These are phyloP conservation scores for Ernsta delagoae DNA, from an alignment of 2,888 invertebrate genomes.

Conservation along the genomic window DNA sequence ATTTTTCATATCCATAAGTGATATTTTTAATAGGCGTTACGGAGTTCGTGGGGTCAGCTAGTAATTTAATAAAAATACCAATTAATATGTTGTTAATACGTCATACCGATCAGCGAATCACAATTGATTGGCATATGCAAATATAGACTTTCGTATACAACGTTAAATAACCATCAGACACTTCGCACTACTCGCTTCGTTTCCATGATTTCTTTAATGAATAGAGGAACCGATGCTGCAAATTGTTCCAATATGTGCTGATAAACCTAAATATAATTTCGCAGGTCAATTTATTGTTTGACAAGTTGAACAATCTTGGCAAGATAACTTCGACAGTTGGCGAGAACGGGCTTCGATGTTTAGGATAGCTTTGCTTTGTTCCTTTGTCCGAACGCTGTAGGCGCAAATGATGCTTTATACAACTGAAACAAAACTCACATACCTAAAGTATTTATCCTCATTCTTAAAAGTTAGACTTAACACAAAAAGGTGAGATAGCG, in stretches of 20 bases:
- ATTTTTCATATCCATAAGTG: too few species aligned
- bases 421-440: not conserved
- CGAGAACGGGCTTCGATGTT: conserved; percentile 4
- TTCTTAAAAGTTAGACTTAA: too few species aligned
- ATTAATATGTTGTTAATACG: too few species aligned
- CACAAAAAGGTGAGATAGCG: too few species aligned
- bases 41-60: too few species aligned
- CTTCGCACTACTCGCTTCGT: not conserved
- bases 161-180: too few species aligned
- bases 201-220: not conserved
- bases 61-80: too few species aligned
- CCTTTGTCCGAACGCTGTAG: not conserved
- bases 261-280: not conserved
- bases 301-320: conserved; percentile 20
- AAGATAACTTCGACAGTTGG: conserved; percentile 24
- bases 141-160: too few species aligned
- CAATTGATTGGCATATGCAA: too few species aligned
- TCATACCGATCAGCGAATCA: too few species aligned
- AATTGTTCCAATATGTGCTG: conserved; percentile 5
- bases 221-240: not conserved
- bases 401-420: not conserved
- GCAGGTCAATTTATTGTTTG: conserved; percentile 27
- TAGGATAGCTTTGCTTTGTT: conserved; percentile 17
- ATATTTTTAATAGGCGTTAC: too few species aligned
- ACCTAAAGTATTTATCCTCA: too few species aligned